Conservation (phyloP, 2,888 invertebrate species). For the Agonopterix heracliana region DNA sequence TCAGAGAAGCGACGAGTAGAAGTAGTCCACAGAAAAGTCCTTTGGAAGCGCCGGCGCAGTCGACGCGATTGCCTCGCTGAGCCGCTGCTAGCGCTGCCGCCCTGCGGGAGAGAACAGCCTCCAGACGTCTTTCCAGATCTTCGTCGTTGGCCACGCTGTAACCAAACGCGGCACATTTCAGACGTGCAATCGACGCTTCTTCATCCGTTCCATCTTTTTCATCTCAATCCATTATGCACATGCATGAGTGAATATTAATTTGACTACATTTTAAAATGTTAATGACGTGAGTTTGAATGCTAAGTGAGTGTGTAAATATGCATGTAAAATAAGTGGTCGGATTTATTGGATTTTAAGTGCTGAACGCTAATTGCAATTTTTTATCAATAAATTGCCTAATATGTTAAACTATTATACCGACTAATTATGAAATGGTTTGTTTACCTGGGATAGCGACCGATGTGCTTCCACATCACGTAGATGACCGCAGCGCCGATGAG, state of each 20-base stretch:
- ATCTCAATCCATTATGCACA: neutral
- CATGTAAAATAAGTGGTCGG: too few relatives aligned
- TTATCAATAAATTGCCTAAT: too few relatives aligned
- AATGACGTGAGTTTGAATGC: neutral
- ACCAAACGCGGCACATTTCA: constrained; percentile 65
- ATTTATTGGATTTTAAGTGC: too few relatives aligned
- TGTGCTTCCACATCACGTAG: constrained; percentile 97
- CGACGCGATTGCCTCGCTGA: constrained; percentile 88
- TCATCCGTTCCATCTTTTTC: neutral
- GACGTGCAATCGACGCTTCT: constrained; percentile 23
- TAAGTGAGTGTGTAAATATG: too few relatives aligned
- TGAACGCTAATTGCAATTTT: too few relatives aligned
- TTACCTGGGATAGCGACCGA: constrained; percentile 90
- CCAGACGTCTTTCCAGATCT: constrained; percentile 91
- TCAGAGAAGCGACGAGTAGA: constrained; percentile 91
- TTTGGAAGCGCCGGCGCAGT: constrained; percentile 96
- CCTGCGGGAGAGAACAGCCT: constrained; percentile 90
- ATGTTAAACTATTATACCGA: too few relatives aligned
- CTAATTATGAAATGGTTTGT: neutral
- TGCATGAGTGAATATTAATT: too few relatives aligned
- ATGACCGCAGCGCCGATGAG: constrained; percentile 96
- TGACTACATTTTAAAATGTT: too few relatives aligned
- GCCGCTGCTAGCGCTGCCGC: constrained; percentile 91
- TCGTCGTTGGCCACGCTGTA: constrained; percentile 81
- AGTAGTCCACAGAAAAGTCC: constrained; percentile 94